Evolutionary conservation across 1,140 invertebrate species (phyloP), one percentile per base, ranked within the genome.

Genomic region (Conus ventricosus): DNA sequence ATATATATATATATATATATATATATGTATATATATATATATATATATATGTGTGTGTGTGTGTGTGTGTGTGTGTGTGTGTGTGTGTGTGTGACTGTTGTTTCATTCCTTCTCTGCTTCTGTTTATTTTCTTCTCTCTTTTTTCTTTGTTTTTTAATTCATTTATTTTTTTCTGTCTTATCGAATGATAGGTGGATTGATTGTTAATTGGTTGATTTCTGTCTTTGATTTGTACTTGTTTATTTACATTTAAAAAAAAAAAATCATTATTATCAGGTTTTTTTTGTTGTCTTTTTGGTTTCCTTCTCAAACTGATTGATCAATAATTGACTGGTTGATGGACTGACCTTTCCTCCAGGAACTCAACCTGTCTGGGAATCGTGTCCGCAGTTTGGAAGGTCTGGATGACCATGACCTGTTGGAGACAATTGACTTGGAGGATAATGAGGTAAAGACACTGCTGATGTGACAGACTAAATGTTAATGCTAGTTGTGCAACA

Each of bases 331-430:
- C 15, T 71, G 27, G 27, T 27, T 89, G n/a, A 17, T 83, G 39
- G 60, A 80, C n/a, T 57, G 13, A 88, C 17, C 7, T 78, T 81
- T 81, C 6, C 13, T 81, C 8, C 39, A 81, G 80, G 17, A 5
- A 57, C 84, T 95, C 53, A 93, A 95, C 89, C 89, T 95, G 67
- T 91, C 94, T 75, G 93, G 93, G 11, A 95, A 95, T 90, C 91
- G 93, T 39, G 93, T 95, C 17, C 89, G 94, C 57, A 94, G 93
- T 88, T 89, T 95, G 84, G 89, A 91, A 78, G 95, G 95, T 13
- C 88, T 95, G 75, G 90, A 94, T 84, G 90, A 92, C 53, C 93
- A 95, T 90, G 91, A 92, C 75, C 87, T 95, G 71, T 82, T 95
- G 78, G 93, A 95, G 85, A 78, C 85, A 78, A 91, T 95, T 63